Evolutionary conservation across 2,113 vertebrate species (phyloP).

Genomic region (Polypterus bichir): DNA sequence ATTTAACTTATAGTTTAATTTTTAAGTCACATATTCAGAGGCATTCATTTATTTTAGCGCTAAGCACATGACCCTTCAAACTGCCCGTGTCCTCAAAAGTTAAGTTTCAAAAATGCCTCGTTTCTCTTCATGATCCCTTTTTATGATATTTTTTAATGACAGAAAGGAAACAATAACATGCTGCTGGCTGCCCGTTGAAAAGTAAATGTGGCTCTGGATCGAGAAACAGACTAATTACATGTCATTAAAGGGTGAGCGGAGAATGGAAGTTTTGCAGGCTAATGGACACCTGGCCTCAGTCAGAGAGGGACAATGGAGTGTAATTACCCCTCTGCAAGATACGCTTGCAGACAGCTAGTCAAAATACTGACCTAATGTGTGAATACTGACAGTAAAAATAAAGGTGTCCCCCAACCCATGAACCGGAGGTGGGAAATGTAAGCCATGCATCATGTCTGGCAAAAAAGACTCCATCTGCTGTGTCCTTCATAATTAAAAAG

Average conservation of each 20-base stretch:
- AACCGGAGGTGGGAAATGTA: no score
- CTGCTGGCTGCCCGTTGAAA: neutral
- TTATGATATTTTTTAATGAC: neutral
- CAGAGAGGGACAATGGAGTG: slow-evolving; percentile 47
- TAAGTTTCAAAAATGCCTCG: no score
- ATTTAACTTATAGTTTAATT: no score
- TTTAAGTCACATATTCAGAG: no score
- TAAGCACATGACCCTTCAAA: no score
- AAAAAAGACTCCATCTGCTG: no score
- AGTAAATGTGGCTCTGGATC: neutral
- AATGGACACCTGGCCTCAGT: slow-evolving; percentile 10
- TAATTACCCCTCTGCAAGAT: slow-evolving; percentile 62
- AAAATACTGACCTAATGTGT: slow-evolving; percentile 65
- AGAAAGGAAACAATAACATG: neutral
- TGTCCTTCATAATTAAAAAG: no score
- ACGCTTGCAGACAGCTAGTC: slow-evolving; percentile 58
- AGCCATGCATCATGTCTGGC: no score
- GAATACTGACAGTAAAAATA: slow-evolving; percentile 58
- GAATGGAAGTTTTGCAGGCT: slow-evolving; percentile 1
- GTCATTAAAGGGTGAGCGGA: neutral
- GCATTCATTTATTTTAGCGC: no score
- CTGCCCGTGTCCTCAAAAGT: no score
- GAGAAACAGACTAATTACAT: slow-evolving; percentile 7
- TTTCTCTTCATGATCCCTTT: no score
- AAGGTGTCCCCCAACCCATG: slow-evolving; percentile 21